Base-by-base conservation (phyloP, 2,888 invertebrate genomes). In the Hyles lineata region DNA sequence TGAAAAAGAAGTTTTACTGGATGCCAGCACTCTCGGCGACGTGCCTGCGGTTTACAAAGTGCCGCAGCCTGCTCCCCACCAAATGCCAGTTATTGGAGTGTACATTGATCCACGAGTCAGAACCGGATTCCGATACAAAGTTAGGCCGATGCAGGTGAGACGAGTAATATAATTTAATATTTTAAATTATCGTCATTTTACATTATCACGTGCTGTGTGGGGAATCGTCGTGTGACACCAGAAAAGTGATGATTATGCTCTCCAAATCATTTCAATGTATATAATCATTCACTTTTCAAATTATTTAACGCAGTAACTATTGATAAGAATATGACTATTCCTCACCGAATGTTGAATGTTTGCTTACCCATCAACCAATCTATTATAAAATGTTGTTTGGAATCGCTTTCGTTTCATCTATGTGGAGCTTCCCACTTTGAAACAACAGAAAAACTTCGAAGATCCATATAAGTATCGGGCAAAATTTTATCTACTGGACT, bases 41-140 rank as follows among this genome's bases (percentile, higher is more conserved):
- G 92, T 97, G 35, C 96, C 96, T 1, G 96, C 96, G 0, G 92
- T 94, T 70, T 97, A 97, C 86, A 92, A 93, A 35, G 95, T 96
- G 21, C 95, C 96, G 21, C 92, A 95, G 35, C 92, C 96, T 2
- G 95, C 95, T 55, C 90, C 95, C 8, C 95, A 96, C 81, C 96
- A 97, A 87, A 94, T 96, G 86, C 96, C 96, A 0, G 96, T 96
- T 71, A 95, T 96, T 83, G 97, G 97, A 71, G 96, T 97, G 72
- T 97, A 96, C 89, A 95, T 97, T 79, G 97, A 97, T 90, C 95
- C 95, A 73, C 93, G 96, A 73, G 96, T 97, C 76, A 93, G 96
- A 79, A 96, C 97, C 77, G 97, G 97, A 79, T 97, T 97, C 94
- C 95, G 96, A 87, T 97, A 97, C 95, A 95, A 96, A 90, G 96